These are phyloP conservation scores for Mesorhabditis sp. DNA, from an alignment of 2,888 invertebrate genomes.

Conservation along the genomic window DNA sequence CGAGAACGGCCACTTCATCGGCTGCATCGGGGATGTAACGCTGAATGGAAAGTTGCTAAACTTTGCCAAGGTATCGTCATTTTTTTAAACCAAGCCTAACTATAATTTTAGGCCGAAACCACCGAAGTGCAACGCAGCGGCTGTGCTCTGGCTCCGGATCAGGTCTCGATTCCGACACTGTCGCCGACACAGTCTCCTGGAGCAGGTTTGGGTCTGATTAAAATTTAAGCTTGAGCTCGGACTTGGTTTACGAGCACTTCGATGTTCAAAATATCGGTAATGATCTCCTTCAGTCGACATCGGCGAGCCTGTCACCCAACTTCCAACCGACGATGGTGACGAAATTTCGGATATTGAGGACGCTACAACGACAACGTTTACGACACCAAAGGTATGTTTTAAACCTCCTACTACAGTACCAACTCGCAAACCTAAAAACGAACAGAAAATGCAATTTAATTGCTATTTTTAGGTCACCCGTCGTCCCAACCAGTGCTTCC, in stretches of 20 bases:
- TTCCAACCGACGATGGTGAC: too few relatives aligned
- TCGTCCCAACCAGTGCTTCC: neutral
- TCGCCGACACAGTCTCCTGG: constrained; percentile 9
- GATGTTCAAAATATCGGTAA: too few relatives aligned
- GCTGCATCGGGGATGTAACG: constrained; percentile 89
- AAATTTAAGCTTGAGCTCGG: too few relatives aligned
- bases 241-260: too few relatives aligned
- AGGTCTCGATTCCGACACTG: constrained; percentile 13
- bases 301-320: too few relatives aligned
- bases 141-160: constrained; percentile 39
- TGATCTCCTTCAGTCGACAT: too few relatives aligned
- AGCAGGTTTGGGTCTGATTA: neutral
- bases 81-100: neutral
- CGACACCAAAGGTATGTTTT: too few relatives aligned
- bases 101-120: constrained; percentile 21
- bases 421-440: too few relatives aligned
- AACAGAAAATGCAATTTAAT: too few relatives aligned
- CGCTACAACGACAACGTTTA: too few relatives aligned
- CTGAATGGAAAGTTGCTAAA: constrained; percentile 70
- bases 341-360: too few relatives aligned
- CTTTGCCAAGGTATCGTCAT: constrained; percentile 33
- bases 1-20: constrained; percentile 72
- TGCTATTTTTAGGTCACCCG: neutral
- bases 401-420: too few relatives aligned
- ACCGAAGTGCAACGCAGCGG: constrained; percentile 52